A percentile compares a stretch with the other conserved stretches of the same genome.
Evolutionary conservation across 2,888 invertebrate genomes (phyloP).

Genomic region (Plutella xylostella): DNA sequence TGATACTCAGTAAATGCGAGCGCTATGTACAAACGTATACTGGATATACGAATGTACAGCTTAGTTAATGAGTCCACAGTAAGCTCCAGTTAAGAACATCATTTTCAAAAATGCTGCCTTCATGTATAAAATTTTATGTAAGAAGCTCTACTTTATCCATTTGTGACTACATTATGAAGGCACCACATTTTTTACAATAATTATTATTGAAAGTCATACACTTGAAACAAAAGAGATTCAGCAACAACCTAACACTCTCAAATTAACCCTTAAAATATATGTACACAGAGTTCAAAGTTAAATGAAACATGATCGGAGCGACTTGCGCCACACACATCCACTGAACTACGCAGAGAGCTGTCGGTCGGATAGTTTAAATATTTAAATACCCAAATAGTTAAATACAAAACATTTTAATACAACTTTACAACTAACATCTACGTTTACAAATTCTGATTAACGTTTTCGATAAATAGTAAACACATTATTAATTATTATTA

Average conservation of each 20-base stretch:
- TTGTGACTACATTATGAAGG: conserved; percentile 2
- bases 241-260: conserved; percentile 57
- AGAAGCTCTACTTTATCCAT: too few species aligned
- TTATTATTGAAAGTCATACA: conserved; percentile 33
- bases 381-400: conserved; percentile 56
- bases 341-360: conserved; percentile 67
- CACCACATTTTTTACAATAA: conserved; percentile 16
- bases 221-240: conserved; percentile 59
- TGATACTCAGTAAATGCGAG: too few species aligned
- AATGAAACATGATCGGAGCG: conserved; percentile 42
- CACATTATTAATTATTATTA: conserved; percentile 43
- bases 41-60: too few species aligned
- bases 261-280: conserved; percentile 65
- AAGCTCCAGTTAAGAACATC: too few species aligned
- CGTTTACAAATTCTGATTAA: conserved; percentile 62
- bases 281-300: conserved; percentile 62
- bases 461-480: conserved; percentile 66
- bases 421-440: conserved; percentile 68
- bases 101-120: conserved; percentile 1
- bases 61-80: too few species aligned
- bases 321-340: too few species aligned
- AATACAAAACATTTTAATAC: conserved; percentile 67
- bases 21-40: too few species aligned
- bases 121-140: too few species aligned
- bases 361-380: conserved; percentile 61